These are phyloP conservation scores for Andrena bucephala DNA, from an alignment of 2,888 invertebrate genomes.

Conservation along the genomic window DNA sequence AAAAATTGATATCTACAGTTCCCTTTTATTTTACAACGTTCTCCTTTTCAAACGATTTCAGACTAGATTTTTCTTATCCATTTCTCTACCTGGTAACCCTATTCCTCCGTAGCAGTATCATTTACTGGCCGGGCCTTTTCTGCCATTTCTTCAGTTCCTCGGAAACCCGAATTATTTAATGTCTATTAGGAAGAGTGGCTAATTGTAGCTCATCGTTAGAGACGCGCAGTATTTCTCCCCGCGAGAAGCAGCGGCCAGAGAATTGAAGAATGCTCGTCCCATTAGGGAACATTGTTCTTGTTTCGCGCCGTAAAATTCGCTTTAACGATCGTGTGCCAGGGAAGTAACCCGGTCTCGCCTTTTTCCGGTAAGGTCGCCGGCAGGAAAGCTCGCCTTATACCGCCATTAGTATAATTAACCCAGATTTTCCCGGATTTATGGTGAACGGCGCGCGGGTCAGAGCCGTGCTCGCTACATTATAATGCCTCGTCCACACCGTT, in stretches of 20 bases:
- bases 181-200: background rate
- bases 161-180: too few species aligned
- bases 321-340: constrained; percentile 33
- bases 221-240: background rate
- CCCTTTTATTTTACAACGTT: too few species aligned
- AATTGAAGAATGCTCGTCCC: constrained; percentile 12
- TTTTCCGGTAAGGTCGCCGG: constrained; percentile 70
- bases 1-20: too few species aligned
- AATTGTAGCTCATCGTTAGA: background rate
- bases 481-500: constrained; percentile 54
- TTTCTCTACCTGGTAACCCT: too few species aligned
- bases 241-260: background rate
- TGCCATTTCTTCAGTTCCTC: too few species aligned
- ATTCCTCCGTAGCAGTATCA: too few species aligned
- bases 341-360: constrained; percentile 62
- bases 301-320: constrained; percentile 34
- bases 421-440: constrained; percentile 78
- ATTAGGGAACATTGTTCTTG: constrained; percentile 35
- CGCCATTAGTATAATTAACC: constrained; percentile 75
- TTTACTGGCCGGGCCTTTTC: too few species aligned
- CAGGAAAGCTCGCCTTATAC: constrained; percentile 70
- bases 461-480: constrained; percentile 51
- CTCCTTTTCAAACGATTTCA: too few species aligned
- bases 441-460: constrained; percentile 71
- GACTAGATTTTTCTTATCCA: too few species aligned